Percentiles rank a stretch among this genome's conserved stretches.
phyloP scores from a whole-genome alignment of 2,113 vertebrate species.

The Trogon melanurus region DNA sequence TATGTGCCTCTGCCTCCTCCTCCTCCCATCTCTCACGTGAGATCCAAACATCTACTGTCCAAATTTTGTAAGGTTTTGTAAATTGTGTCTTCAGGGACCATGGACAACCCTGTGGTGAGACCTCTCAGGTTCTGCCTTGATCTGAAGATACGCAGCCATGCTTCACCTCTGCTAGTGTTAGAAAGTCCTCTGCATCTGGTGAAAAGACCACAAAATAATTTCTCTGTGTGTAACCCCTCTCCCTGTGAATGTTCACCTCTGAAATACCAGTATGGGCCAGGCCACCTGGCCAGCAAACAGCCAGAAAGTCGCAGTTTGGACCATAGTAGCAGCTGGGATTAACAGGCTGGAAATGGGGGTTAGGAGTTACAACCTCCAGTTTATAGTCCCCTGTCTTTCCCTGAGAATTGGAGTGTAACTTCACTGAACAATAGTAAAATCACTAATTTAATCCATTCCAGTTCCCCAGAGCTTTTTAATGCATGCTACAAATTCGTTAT shows the following conservation, averaged over 20 bases:
- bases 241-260: background rate
- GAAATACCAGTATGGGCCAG: background rate
- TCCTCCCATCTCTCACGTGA: fast-evolving
- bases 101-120: background rate
- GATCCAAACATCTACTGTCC: background rate
- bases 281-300: background rate
- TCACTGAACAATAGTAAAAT: background rate
- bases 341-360: background rate
- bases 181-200: background rate
- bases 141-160: fast-evolving
- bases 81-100: background rate
- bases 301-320: background rate
- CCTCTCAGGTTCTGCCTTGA: background rate
- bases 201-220: background rate
- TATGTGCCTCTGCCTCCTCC: background rate
- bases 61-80: fast-evolving
- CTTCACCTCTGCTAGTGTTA: background rate
- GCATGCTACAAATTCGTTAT: background rate
- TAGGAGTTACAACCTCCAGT: background rate
- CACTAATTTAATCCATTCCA: background rate
- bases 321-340: background rate
- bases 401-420: background rate
- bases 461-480: background rate
- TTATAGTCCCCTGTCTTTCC: background rate
- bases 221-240: background rate